Evolutionary conservation across 2,113 vertebrate genomes (phyloP), one percentile per base, ranked within the genome.

Genomic region (Epinephelus fuscoguttatus): DNA sequence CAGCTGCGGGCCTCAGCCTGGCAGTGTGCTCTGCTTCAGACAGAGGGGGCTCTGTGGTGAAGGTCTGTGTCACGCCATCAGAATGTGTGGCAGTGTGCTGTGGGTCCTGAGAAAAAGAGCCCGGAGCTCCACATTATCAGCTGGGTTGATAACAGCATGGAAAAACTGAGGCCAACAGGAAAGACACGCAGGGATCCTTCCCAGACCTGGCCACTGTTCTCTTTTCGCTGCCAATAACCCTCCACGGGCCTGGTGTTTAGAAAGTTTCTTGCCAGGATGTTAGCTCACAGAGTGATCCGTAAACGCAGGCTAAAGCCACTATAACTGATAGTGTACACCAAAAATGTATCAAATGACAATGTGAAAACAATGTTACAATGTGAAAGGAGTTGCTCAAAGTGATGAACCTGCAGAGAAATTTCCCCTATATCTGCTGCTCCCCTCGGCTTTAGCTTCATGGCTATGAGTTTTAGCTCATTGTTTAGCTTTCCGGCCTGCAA

Each of bases 131-230:
- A 61, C 75, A 80, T 80, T 95, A 94, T 95, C 94, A 93, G 89
- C 83, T 73, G 80, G 84, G 77, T 53, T 85, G 94, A 95, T 95
- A 95, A 93, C 87, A 73, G 75, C 64, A 86, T 95, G 94, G 94
- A 95, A 95, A 95, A 81, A 94, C 84, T 94, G 93, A 93, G 92
- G 75, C 90, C 88, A 75, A 85, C 88, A 92, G 93, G 94, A 94
- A 94, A 91, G 90, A 94, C 91, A 83, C 4, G 75, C 79, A 90
- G 84, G 87, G 87, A 93, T 92, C 70, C 90, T 89, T 92, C 91
- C 86, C 93, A 93, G 91, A 91, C 85, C 87, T 92, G 88, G 82
- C 84, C 91, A 90, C 90, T 87, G 88, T 85, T 94, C 80, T 84
- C 61, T 69, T 76, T 74, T 88, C 79, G 81, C 74, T 86, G 89